Base-by-base conservation (phyloP, 2,797 vertebrate genomes). In the Loris lydekkerianus region DNA sequence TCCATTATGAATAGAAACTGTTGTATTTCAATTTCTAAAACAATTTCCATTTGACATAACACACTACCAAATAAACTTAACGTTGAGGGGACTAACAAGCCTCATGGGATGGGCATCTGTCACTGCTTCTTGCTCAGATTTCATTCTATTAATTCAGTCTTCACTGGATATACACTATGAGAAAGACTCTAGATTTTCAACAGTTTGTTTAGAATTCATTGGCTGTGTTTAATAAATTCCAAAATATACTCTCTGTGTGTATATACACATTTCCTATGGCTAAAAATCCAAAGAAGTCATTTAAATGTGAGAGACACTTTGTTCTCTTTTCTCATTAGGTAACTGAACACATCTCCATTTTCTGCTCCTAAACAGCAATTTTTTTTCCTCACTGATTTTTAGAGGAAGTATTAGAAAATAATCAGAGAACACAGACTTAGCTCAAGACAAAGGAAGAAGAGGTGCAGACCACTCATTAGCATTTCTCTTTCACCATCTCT, bases 221-320 rank as follows among this genome's bases (percentile, higher is more conserved):
- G 83, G 65, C 34, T 43, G 23, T 53, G 15, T 89, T 88, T 86
- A 69, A 86, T 46, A 76, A 91, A 89, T 72, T 76, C 29, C 21
- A 83, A 53, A 92, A 75, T 37, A 82, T 27, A 29, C 4, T 61
- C 53, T 37, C 14, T n/a, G 43, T 53, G 75, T 17, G 46, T 13
- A 56, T 67, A n/a, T n/a, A 18, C 17, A 67, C 0, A 23, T 14
- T 69, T 95, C 85, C 72, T 31, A 82, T 1, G 46, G 53, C 31
- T 91, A 89, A 88, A 96, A 90, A 49, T 63, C 31, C 46, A 77
- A 89, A 31, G 34, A 86, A 89, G 60, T 37, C 53, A 88, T 40
- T 93, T 87, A 91, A 67, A 93, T 25, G 40, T 72, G 86, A 94
- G 49, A 92, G 95, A 76, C 2, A 37, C 3, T 77, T 65, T 89